Evolutionary conservation across 2,113 vertebrate species (phyloP).

Genomic region (Brienomyrus brachyistius): DNA sequence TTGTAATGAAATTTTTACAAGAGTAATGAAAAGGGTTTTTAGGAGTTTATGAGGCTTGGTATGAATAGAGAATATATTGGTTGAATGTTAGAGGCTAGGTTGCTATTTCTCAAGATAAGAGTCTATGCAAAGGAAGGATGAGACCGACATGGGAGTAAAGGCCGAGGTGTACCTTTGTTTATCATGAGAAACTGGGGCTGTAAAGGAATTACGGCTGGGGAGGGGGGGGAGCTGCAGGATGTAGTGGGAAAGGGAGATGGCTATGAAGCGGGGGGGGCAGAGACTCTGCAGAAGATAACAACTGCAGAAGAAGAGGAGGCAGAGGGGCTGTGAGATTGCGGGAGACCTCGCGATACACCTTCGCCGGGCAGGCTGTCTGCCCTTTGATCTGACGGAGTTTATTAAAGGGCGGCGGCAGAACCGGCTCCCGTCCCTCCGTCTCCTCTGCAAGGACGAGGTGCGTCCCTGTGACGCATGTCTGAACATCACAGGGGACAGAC

Average conservation of each 20-base stretch:
- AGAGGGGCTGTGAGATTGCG: too few species aligned
- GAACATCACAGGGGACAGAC: background rate
- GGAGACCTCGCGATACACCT: background rate
- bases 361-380: background rate
- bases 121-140: background rate
- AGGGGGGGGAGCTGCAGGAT: too few species aligned
- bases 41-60: background rate
- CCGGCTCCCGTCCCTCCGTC: background rate
- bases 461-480: background rate
- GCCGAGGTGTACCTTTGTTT: background rate
- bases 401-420: background rate
- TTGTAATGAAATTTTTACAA: background rate
- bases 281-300: too few species aligned
- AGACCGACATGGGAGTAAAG: background rate
- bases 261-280: too few species aligned
- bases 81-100: background rate
- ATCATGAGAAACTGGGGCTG: background rate
- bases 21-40: background rate
- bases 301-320: too few species aligned
- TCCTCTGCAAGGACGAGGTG: background rate
- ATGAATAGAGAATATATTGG: background rate
- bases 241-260: too few species aligned
- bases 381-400: background rate
- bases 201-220: background rate
- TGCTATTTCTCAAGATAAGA: background rate